Base-by-base conservation (phyloP, 2,888 invertebrate genomes). In the Salticus scenicus region DNA sequence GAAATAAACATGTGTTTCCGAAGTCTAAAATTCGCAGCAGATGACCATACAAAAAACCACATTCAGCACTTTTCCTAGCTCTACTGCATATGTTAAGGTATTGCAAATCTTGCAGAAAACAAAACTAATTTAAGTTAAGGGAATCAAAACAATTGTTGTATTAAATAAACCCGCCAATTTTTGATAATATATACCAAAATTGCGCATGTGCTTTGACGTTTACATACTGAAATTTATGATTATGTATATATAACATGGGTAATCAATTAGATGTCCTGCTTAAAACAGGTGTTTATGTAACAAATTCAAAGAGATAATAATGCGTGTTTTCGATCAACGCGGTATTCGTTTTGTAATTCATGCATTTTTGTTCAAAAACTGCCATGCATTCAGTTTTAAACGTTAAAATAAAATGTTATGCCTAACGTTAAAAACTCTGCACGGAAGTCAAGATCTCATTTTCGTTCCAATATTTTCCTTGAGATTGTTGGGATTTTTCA, bases 121-220 rank as follows among this genome's bases (percentile, higher is more conserved):
- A 37, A 37, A n/a, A n/a, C n/a, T n/a, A n/a, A n/a, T n/a, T n/a
- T n/a, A n/a, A n/a, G n/a, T n/a, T n/a, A n/a, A n/a, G n/a, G n/a
- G n/a, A n/a, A n/a, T n/a, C n/a, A n/a, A n/a, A 10, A 47, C 24
- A 24, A n/a, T 51, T 27, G 27, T 79, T 66, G 66, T 63, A 66
- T 80, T 80, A 80, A 51, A 80, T 37, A 41, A 42, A 70, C 74
- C 74, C 57, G 64, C 75, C 64, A 69, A 70, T 63, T 30, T 64
- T 75, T 57, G n/a, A 37, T 33, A 1, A 24, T 20, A 27, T 30
- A 51, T 63, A 64, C 66, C n/a, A 10, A 28, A 73, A 27, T 41
- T 57, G 76, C 74, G 75, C 82, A 83, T 83, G 82, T 83, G 82
- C 76, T 83, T 83, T 83, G 76, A 82, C 75, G 72, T 72, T 83